Conservation (phyloP, 1,140 invertebrate species). For the Mizuhopecten yessoensis region DNA sequence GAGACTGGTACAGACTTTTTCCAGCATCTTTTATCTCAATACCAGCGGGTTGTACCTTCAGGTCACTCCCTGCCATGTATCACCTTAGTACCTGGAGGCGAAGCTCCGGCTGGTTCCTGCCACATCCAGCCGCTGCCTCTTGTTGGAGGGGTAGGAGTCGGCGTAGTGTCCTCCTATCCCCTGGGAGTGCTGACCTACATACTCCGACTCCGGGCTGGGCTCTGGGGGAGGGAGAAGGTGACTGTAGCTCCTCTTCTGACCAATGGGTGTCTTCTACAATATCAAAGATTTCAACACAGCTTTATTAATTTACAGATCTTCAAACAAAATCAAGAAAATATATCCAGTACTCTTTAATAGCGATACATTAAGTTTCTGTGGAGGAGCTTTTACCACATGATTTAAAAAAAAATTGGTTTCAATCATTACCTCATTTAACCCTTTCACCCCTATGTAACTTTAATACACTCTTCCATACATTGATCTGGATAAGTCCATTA, state of each 20-base stretch:
- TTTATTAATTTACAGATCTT: not conserved
- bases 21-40: not conserved
- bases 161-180: constrained; percentile 86
- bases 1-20: not conserved
- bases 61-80: not conserved
- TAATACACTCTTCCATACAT: no score
- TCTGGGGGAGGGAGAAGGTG: constrained; percentile 85
- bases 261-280: constrained; percentile 75
- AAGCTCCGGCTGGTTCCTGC: not conserved
- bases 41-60: no score
- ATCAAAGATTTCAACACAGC: constrained; percentile 12
- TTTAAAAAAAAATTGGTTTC: no score
- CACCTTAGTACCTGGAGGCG: not conserved
- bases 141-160: constrained; percentile 83
- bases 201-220: constrained; percentile 84
- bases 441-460: no score
- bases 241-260: constrained; percentile 84
- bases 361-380: no score
- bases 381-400: no score
- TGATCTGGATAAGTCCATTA: no score
- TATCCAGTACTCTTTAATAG: no score
- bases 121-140: constrained; percentile 64
- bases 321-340: no score
- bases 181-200: constrained; percentile 86
- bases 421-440: no score